These are phyloP conservation scores for Beris morrisii DNA, from an alignment of 2,888 invertebrate genomes.

Conservation along the genomic window DNA sequence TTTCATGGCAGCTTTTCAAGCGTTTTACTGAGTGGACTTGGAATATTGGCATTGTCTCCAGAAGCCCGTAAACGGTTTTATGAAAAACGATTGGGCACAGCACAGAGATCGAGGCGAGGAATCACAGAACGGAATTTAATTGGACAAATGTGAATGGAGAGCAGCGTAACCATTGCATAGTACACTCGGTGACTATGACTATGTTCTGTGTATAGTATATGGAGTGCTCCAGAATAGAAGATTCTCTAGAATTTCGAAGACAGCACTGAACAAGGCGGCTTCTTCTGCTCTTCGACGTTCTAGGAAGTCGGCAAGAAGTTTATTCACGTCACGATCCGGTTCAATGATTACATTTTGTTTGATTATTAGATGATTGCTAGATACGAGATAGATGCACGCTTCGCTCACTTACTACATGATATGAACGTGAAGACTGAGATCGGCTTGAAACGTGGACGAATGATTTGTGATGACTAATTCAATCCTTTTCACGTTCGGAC, in stretches of 20 bases:
- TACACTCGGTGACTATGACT: background rate
- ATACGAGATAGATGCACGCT: background rate
- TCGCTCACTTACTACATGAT: conserved; percentile 2
- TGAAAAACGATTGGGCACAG: conserved; percentile 24
- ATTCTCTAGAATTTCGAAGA: background rate
- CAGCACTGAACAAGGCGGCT: conserved; percentile 8
- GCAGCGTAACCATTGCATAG: conserved; percentile 1
- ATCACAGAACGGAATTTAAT: conserved; percentile 26
- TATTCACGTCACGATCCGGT: conserved; percentile 28
- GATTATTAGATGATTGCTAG: conserved; percentile 21
- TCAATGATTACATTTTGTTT: conserved; percentile 24
- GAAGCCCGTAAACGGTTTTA: conserved; percentile 30
- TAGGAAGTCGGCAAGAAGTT: conserved; percentile 23
- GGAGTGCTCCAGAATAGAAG: background rate
- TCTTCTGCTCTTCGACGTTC: background rate
- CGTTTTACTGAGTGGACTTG: background rate
- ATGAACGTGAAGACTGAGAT: background rate
- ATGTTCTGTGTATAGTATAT: background rate
- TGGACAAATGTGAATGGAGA: conserved; percentile 31
- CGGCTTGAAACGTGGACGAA: background rate
- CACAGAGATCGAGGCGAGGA: conserved; percentile 8
- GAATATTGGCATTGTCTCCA: conserved; percentile 29
- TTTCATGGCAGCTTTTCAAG: conserved; percentile 13
- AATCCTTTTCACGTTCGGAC: too few species aligned
- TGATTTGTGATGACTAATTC: conserved; percentile 3